Base-by-base conservation (phyloP, 1,140 invertebrate genomes). In the Andrena cerasifolii region DNA sequence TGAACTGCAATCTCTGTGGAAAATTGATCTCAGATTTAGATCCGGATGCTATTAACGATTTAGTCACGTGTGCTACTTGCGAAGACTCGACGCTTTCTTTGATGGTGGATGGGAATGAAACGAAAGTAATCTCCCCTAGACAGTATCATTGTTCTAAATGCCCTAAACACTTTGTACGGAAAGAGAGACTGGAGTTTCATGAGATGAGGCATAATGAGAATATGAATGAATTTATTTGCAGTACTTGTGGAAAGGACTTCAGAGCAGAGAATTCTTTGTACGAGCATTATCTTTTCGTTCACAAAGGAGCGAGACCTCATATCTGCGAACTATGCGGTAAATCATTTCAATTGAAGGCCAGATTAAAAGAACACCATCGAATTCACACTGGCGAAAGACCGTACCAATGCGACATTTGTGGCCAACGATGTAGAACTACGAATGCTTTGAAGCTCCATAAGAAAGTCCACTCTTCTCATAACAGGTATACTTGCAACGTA, bases 301-400 rank as follows among this genome's bases (percentile, higher is more conserved):
- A 87, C 59, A 87, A 87, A 51, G 83, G 86, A 6, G 82, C 74
- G 2, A 82, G 86, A 28, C 86, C 86, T 14, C 82, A 86, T 21
- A 66, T 87, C 4, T 87, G 86, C 26, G 86, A 87, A 53, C n/a
- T 84, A 10, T 87, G 86, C 28, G 86, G 86, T 36, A 87, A 87
- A 54, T 87, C 86, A 1, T 87, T 84, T 74, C 86, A 87, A 3
- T 51, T 87, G 2, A 87, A 87, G 61, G 67, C 77, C 8, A 78
- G 86, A 68, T 28, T 87, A 36, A 84, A 84, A 33, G 86, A 87
- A 51, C 86, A 87, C 26, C 75, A 63, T 36, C 65, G 84, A 51
- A 87, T 49, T 16, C 86, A 87, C 51, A 87, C 83, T 14, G 86
- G 86, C 18, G 86, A 87, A 65, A 77, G 54, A 58, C 86, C 86